Base-by-base conservation (phyloP, 2,888 invertebrate species). In the Ormyrus labotus region DNA sequence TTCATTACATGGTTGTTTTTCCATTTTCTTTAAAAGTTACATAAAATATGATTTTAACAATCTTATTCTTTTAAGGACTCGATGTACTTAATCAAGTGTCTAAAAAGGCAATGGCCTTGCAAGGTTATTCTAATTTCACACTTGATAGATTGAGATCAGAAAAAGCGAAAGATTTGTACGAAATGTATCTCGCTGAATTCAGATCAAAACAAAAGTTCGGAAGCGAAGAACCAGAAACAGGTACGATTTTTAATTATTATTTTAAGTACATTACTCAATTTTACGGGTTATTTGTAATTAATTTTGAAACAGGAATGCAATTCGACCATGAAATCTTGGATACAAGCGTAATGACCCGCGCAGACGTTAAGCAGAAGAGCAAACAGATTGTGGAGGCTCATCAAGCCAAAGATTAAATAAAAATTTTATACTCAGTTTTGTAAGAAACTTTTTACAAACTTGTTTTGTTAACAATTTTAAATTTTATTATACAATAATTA, bases 281-380 rank as follows among this genome's bases (percentile, higher is more conserved):
- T 50, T 51, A 50, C n/a, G 34, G 6, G 6, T 34, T 34, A 34
- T 58, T n/a, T 3, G 11, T n/a, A 58, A n/a, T 58, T n/a, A 1
- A 7, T 63, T 63, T 63, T 45, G 47, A 47, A 9, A 19, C 72
- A 89, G 89, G 85, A 50, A 84, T 90, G 47, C 80, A 85, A 13
- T 86, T 90, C 6, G 90, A 90, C 91, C 93, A 92, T 70, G 93
- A 93, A 86, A 90, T 92, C 86, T 91, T 93, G 19, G 93, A 93
- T 83, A 89, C 92, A 0, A 92, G 92, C 61, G 92, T 93, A 63
- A 92, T 92, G 0, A 92, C 92, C 53, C 92, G 93, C 78, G 90
- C 91, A 0, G 87, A 93, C 0, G 87, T 93, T 5, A 93, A 93
- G 84, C 85, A 92, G 10, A 91, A 91, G 48, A 93, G 93, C 84